Evolutionary conservation across 1,140 invertebrate species (phyloP), one percentile per base, ranked within the genome.

Genomic region (Araneus ventricosus): DNA sequence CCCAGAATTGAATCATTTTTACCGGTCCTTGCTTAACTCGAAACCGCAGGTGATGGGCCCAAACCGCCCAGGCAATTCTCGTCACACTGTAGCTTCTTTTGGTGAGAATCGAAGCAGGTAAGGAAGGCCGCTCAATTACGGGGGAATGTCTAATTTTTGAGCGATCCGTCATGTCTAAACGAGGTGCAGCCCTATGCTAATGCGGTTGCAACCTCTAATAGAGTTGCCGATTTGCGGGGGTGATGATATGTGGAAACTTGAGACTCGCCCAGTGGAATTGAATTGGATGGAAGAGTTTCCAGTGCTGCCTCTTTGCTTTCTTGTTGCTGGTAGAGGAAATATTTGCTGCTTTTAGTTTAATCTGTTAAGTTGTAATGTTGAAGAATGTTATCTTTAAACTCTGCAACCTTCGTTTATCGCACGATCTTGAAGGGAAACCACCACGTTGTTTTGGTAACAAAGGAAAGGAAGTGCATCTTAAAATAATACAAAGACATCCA

Each of bases 1-100:
- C 90, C 90, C 90, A 70, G n/a, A 84, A 52, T 59, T 91, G 63
- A 70, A 61, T 63, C 75, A 91, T 84, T 52, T 52, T 52, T 52
- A 52, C 45, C 45, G 45, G 45, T 52, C 45, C 45, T 52, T 52
- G 45, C 45, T 84, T 79, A 2, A 27, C 30, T 41, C 24, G 39
- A 90, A 92, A 92, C 90, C 90, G 90, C 82, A 75, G 90, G 90
- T 34, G 90, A 85, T 22, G 39, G 75, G 34, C 34, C 20, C 34
- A 67, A 34, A 92, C 84, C 90, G 90, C 90, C 90, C 90, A 70
- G 52, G 52, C n/a, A 61, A 34, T 61, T 63, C 24, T 41, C 27
- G 34, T 27, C 34, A 59, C 84, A 86, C 52, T 86, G 84, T 86
- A 52, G 37, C 84, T 86, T 86, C 52, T 86, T 86, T 52, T 30